Evolutionary conservation across 1,140 invertebrate species (phyloP).

Genomic region (Eriocheir sinensis): DNA sequence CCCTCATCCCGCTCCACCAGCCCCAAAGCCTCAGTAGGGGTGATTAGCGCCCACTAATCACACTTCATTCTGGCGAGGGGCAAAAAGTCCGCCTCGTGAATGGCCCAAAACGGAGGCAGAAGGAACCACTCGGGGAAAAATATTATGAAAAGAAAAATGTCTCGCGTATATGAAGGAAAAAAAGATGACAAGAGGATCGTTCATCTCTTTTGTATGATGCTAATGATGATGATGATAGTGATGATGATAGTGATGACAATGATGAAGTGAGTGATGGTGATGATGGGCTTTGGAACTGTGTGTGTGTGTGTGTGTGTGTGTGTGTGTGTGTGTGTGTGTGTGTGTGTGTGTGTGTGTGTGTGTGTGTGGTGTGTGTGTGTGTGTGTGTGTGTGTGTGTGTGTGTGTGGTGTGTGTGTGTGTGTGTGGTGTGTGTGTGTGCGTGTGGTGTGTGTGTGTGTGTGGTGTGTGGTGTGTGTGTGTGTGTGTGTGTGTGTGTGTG

Average conservation of each 20-base stretch:
- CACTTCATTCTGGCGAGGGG: background rate
- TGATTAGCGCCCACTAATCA: conserved; percentile 15
- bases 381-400: conserved; percentile 22
- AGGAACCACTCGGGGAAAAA: background rate
- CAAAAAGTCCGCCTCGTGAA: background rate
- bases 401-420: no score
- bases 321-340: conserved; percentile 20
- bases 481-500: conserved; percentile 17
- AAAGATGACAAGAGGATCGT: background rate
- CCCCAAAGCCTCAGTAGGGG: background rate
- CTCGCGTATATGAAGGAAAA: no score
- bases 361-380: conserved; percentile 17
- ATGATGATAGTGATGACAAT: no score
- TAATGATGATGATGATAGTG: no score
- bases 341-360: background rate
- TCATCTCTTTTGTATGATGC: no score
- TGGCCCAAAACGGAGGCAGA: background rate
- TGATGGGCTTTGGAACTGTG: no score
- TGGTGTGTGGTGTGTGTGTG: conserved; percentile 22
- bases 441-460: no score
- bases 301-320: conserved; percentile 22
- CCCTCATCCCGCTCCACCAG: background rate
- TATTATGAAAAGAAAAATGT: background rate
- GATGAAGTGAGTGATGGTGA: no score
- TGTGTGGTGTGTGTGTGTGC: no score